These are phyloP conservation scores for Drosophila bocqueti DNA, from an alignment of 1,140 invertebrate genomes.

Conservation along the genomic window DNA sequence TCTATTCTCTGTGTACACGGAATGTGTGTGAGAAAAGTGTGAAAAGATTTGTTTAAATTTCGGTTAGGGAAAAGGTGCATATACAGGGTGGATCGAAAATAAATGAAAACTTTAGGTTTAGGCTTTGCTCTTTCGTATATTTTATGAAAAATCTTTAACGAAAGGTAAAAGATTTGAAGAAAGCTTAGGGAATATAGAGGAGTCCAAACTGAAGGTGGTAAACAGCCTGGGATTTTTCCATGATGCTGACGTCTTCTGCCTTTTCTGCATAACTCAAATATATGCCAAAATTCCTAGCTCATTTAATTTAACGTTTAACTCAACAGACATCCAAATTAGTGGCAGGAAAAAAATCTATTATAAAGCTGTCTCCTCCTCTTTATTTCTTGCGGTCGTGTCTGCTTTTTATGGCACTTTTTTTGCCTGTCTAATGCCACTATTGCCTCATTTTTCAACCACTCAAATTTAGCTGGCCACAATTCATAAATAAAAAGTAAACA, in stretches of 20 bases:
- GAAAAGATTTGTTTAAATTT: slow-evolving; percentile 47
- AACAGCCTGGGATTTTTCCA: slow-evolving; percentile 9
- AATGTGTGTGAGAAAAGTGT: slow-evolving; percentile 28
- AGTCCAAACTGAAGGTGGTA: no score
- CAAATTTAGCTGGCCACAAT: slow-evolving; percentile 48
- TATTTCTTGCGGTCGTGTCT: slow-evolving; percentile 25
- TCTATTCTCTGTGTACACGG: slow-evolving; percentile 26
- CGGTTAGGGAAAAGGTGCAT: slow-evolving; percentile 28
- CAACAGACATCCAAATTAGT: background rate
- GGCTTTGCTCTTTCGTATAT: no score
- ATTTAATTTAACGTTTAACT: slow-evolving; percentile 5
- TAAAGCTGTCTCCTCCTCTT: slow-evolving; percentile 14
- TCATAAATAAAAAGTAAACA: slow-evolving; percentile 55
- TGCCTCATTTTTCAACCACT: slow-evolving; percentile 52
- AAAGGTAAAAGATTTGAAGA: background rate
- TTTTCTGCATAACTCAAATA: background rate
- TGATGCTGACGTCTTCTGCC: background rate
- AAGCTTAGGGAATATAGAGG: background rate
- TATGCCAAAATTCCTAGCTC: background rate
- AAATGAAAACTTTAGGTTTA: background rate
- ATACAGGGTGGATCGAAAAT: slow-evolving; percentile 8
- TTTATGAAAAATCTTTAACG: background rate
- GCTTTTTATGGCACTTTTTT: slow-evolving; percentile 35
- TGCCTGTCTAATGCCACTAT: slow-evolving; percentile 15
- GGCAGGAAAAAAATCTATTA: slow-evolving; percentile 7